Percentiles rank a stretch among this genome's conserved stretches.
phyloP scores from a whole-genome alignment of 2,797 vertebrate genomes.

The Okamejei kenojei region DNA sequence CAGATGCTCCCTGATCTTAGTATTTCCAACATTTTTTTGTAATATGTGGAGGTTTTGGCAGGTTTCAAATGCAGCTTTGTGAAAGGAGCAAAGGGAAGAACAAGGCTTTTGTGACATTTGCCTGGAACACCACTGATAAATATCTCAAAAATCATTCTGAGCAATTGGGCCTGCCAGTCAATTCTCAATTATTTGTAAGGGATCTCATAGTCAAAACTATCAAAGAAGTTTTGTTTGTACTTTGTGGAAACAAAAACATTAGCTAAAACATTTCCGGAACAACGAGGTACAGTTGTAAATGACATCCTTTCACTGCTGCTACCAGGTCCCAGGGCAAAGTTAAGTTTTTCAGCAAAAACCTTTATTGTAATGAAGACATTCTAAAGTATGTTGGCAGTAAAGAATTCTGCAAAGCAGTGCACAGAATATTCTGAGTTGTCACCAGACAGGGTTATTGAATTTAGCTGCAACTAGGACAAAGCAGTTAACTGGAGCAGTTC shows the following conservation, averaged over 20 bases:
- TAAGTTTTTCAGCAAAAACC: neutral
- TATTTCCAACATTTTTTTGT: no score
- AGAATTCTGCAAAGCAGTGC: neutral
- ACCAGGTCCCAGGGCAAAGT: neutral
- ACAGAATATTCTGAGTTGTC: neutral
- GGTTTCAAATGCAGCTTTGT: neutral
- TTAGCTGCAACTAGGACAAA: neutral
- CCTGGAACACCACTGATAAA: neutral
- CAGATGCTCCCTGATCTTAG: no score
- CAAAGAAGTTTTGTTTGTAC: neutral
- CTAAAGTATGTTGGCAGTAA: neutral
- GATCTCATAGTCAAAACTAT: neutral
- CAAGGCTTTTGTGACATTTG: neutral
- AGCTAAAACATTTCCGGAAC: neutral
- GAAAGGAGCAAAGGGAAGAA: neutral
- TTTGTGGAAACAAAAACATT: neutral
- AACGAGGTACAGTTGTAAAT: neutral
- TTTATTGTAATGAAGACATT: neutral
- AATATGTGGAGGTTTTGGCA: neutral
- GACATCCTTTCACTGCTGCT: neutral
- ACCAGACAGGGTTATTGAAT: neutral
- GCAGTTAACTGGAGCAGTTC: neutral
- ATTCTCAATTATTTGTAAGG: neutral
- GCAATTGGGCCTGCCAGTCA: neutral
- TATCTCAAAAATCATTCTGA: constrained; percentile 3